These are phyloP conservation scores for Ectemnius cavifrons DNA, from an alignment of 2,888 invertebrate genomes.

Conservation along the genomic window DNA sequence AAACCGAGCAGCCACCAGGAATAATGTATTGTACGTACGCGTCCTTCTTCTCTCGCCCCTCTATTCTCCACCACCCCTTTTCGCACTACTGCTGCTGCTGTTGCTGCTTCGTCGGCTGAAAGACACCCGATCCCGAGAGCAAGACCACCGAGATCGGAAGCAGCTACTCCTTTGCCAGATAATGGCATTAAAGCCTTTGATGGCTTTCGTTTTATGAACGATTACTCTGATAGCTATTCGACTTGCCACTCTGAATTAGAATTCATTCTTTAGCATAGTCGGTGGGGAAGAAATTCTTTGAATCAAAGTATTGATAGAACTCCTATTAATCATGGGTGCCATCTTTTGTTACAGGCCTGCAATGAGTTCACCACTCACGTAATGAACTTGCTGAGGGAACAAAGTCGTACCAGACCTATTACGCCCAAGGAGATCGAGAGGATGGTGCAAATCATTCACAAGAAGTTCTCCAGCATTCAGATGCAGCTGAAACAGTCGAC, in stretches of 20 bases:
- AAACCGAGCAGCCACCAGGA: constrained; percentile 71
- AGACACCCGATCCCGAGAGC: too few relatives aligned
- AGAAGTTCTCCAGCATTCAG: constrained; percentile 98
- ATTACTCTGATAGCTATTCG: neutral
- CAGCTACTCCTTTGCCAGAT: too few relatives aligned
- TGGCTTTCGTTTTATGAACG: constrained; percentile 9
- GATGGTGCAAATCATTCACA: constrained; percentile 99
- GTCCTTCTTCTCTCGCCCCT: constrained; percentile 51
- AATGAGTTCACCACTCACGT: constrained; percentile 99
- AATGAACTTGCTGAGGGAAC: constrained; percentile 97
- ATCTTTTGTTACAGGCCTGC: constrained; percentile 86
- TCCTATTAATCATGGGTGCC: neutral
- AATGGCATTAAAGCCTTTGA: too few relatives aligned
- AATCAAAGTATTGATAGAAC: too few relatives aligned
- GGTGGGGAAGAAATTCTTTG: too few relatives aligned
- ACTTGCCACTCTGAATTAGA: too few relatives aligned
- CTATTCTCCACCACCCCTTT: constrained; percentile 25
- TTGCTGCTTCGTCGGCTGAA: constrained; percentile 15
- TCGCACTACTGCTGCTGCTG: constrained; percentile 5
- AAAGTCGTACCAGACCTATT: constrained; percentile 98
- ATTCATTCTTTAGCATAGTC: too few relatives aligned
- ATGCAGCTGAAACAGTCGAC: constrained; percentile 99
- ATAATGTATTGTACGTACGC: constrained; percentile 73
- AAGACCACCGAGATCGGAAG: neutral
- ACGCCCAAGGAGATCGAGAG: constrained; percentile 99